phyloP scores from a whole-genome alignment of 2,113 vertebrate species.

The Nicator chloris region DNA sequence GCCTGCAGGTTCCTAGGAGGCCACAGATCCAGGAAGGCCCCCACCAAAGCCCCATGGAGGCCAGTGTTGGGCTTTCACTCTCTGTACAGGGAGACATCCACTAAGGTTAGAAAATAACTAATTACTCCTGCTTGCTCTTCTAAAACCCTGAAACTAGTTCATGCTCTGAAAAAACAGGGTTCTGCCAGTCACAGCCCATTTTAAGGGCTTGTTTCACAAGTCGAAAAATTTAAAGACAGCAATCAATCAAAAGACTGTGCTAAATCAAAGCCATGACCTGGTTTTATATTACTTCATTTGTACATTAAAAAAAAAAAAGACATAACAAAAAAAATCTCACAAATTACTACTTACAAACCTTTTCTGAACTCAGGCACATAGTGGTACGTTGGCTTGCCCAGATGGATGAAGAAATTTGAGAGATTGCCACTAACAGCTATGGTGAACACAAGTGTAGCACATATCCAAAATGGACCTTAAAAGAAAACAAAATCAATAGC shows the following conservation, averaged over 20 bases:
- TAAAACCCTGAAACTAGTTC: not conserved
- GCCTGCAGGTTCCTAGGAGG: not conserved
- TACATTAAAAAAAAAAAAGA: not conserved
- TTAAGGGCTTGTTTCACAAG: not conserved
- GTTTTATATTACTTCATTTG: not conserved
- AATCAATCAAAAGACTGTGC: not conserved
- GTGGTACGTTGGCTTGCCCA: slow-evolving; percentile 77
- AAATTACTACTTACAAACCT: slow-evolving; percentile 73
- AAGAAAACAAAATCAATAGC: not conserved
- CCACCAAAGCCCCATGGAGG: not conserved
- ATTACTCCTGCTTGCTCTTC: not conserved
- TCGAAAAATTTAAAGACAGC: not conserved
- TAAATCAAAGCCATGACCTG: not conserved
- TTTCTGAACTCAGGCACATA: slow-evolving; percentile 94
- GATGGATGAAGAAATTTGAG: slow-evolving; percentile 85
- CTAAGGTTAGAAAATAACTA: not conserved
- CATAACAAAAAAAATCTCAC: not conserved
- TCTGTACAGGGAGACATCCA: not conserved
- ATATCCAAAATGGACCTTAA: slow-evolving; percentile 98
- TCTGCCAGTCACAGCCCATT: not conserved
- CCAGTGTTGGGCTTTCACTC: not conserved
- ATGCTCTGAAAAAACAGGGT: not conserved
- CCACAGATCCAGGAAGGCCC: not conserved
- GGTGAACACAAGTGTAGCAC: slow-evolving; percentile 93
- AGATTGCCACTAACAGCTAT: slow-evolving; percentile 95